Base-by-base conservation (phyloP, 2,888 invertebrate genomes). In the Plemyria rubiginata region DNA sequence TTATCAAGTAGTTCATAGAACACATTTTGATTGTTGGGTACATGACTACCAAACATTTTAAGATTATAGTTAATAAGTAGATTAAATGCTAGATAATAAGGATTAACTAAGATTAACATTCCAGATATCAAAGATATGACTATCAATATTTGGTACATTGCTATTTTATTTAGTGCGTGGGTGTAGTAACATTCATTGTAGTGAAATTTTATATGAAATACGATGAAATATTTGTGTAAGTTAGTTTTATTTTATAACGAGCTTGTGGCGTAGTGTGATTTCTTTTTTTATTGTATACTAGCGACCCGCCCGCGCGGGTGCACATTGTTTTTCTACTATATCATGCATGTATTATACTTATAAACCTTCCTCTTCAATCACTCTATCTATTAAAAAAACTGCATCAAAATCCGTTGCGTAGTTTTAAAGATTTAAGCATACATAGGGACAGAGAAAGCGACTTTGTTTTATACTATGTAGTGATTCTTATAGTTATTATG, bases 181-280 rank as follows among this genome's bases (percentile, higher is more conserved):
- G 40, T 52, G 12, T 51, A 56, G 58, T 15, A 2, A 29, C 3
- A 11, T 7, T 38, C 11, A 9, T 1, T 0, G 7, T 32, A 32
- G 32, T 32, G 32, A 32, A 11, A 38, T 11, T 11, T 38, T 11
- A 15, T 15, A n/a, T n/a, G 43, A 56, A 28, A 32, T 45, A 54
- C 2, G 15, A 60, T 63, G 57, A 63, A 43, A 51, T 54, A 55
- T 65, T 53, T 70, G 15, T 70, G 69, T 70, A 48, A 70, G 69
- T 66, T 9, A 7, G 9, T 45, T 51, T 32, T 49, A 29, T 32
- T 48, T 15, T 45, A 11, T 38, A 7, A 8, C 9, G 36, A 2
- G 11, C 11, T 38, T 38, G 9, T 36, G 8, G 6, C 6, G 36
- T 9, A 36, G 8, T n/a, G n/a, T 32, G 32, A 7, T 5, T 32